Evolutionary conservation across 2,888 invertebrate genomes (phyloP).

Genomic region (Ditylenchus weischeri): DNA sequence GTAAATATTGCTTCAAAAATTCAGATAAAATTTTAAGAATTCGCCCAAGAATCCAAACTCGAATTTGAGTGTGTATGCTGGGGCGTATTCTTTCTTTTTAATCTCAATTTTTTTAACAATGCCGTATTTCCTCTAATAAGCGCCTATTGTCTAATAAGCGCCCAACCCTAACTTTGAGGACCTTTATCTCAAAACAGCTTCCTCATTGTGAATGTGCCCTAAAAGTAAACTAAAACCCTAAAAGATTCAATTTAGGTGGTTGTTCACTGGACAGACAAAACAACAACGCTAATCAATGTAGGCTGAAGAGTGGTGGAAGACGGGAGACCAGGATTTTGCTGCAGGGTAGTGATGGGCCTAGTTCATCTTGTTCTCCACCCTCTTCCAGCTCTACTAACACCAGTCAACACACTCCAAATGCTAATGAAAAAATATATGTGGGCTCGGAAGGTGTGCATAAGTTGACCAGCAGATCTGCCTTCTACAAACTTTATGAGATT

Average conservation of each 20-base stretch:
- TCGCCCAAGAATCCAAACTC: no score
- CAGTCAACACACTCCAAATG: slow-evolving; percentile 8
- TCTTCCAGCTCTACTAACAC: not conserved
- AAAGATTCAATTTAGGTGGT: slow-evolving; percentile 35
- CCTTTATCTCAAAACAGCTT: no score
- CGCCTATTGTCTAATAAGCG: no score
- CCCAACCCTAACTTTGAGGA: no score
- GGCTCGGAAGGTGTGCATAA: slow-evolving; percentile 16
- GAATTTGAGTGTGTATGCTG: no score
- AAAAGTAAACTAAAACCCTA: no score
- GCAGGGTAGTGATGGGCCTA: not conserved
- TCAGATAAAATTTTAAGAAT: no score
- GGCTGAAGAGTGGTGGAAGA: slow-evolving; percentile 2
- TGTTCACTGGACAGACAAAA: slow-evolving; percentile 35
- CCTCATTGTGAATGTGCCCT: no score
- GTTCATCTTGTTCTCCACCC: not conserved
- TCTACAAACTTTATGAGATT: slow-evolving; percentile 29
- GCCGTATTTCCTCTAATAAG: no score
- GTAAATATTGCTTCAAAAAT: no score
- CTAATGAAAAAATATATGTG: slow-evolving; percentile 7
- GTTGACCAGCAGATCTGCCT: slow-evolving; percentile 26
- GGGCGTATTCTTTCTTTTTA: no score
- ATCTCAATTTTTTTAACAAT: no score
- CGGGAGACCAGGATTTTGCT: slow-evolving; percentile 10
- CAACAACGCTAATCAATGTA: slow-evolving; percentile 14